These are phyloP conservation scores for Gila robusta DNA, from an alignment of 2,797 vertebrate species.

Conservation along the genomic window DNA sequence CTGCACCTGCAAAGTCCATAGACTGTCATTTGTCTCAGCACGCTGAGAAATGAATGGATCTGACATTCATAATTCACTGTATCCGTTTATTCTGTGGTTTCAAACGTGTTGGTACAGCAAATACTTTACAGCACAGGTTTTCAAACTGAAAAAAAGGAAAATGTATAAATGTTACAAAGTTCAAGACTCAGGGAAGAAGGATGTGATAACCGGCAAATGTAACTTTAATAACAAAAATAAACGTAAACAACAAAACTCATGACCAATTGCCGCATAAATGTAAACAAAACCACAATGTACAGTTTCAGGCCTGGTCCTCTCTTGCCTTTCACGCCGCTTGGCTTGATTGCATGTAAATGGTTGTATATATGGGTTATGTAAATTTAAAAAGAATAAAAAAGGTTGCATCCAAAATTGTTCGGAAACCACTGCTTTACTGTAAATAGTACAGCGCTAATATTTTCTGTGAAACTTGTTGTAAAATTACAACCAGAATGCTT, in stretches of 20 bases:
- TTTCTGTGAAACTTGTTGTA: neutral
- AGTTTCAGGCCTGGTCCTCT: neutral
- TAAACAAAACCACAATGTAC: neutral
- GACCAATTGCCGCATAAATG: neutral
- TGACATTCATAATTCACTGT: slow-evolving; percentile 25
- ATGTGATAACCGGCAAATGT: neutral
- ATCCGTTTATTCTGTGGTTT: slow-evolving; percentile 7
- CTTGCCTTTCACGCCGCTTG: neutral
- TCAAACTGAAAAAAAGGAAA: neutral
- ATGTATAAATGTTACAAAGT: neutral
- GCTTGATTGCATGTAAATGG: neutral
- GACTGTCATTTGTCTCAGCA: slow-evolving; percentile 39
- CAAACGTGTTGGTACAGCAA: slow-evolving; percentile 1
- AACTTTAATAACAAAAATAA: neutral
- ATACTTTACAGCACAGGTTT: neutral
- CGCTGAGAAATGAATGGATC: slow-evolving; percentile 34
- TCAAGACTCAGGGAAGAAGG: neutral
- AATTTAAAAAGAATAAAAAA: too few relatives aligned
- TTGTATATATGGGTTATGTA: neutral
- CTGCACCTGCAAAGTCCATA: slow-evolving; percentile 57
- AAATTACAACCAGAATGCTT: slow-evolving; percentile 21
- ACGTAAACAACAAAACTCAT: neutral
- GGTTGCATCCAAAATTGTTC: too few relatives aligned
- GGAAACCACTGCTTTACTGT: neutral
- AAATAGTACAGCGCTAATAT: neutral